Conservation (phyloP, 2,888 invertebrate species). For the Stegophylla sp. region DNA sequence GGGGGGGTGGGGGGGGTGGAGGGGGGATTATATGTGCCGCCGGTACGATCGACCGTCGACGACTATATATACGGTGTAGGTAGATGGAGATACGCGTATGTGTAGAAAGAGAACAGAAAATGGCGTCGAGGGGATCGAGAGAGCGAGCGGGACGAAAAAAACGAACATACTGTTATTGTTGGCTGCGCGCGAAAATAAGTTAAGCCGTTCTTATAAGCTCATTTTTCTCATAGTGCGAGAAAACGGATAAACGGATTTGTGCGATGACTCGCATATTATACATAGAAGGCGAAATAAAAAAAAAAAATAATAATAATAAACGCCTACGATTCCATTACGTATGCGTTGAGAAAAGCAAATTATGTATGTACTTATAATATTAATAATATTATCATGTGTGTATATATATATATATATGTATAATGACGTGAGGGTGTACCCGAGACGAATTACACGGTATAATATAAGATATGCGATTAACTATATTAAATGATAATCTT, state of each 20-base stretch:
- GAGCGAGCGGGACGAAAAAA: neutral
- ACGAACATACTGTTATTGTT: constrained; percentile 27
- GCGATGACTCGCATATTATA: too few relatives aligned
- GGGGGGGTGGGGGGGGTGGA: too few relatives aligned
- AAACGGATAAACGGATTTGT: constrained; percentile 22
- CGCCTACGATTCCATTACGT: too few relatives aligned
- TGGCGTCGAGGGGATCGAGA: neutral
- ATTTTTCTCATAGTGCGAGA: constrained; percentile 28
- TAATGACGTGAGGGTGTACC: too few relatives aligned
- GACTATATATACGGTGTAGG: neutral
- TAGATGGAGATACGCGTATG: neutral
- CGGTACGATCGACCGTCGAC: neutral
- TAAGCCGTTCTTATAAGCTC: constrained; percentile 29
- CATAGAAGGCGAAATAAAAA: neutral
- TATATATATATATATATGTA: too few relatives aligned
- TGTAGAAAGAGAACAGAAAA: neutral
- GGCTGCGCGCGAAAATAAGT: constrained; percentile 29
- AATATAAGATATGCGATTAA: too few relatives aligned
- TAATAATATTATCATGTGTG: too few relatives aligned
- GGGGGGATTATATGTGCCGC: constrained; percentile 20
- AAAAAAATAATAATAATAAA: neutral
- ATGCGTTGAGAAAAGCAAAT: too few relatives aligned
- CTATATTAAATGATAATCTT: too few relatives aligned
- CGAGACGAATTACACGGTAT: too few relatives aligned
- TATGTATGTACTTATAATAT: too few relatives aligned